phyloP scores from a whole-genome alignment of 2,888 invertebrate genomes.

The Apodemia zela region DNA sequence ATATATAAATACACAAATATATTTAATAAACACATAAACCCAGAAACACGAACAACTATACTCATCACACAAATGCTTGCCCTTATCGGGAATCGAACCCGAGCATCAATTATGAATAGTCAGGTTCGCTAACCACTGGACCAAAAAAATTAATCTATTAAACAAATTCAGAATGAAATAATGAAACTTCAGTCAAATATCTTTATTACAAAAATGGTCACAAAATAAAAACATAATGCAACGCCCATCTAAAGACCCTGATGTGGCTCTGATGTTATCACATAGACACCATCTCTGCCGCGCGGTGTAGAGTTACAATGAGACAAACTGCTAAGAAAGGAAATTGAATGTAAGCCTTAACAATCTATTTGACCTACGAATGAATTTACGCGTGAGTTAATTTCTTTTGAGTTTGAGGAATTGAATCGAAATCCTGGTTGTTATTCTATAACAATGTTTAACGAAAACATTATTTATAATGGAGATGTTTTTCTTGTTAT shows the following conservation, averaged over 20 bases:
- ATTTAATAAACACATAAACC: too few relatives aligned
- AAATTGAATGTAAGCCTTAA: slow-evolving; percentile 48
- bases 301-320: slow-evolving; percentile 60
- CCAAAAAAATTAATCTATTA: too few relatives aligned
- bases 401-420: slow-evolving; percentile 45
- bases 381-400: slow-evolving; percentile 64
- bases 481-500: slow-evolving; percentile 11
- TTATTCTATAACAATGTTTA: slow-evolving; percentile 15
- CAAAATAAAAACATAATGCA: slow-evolving; percentile 39
- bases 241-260: slow-evolving; percentile 27
- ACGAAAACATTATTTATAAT: slow-evolving; percentile 14
- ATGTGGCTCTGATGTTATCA: slow-evolving; percentile 51
- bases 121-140: too few relatives aligned
- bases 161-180: too few relatives aligned
- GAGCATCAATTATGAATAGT: too few relatives aligned
- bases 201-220: slow-evolving; percentile 39
- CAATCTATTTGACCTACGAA: slow-evolving; percentile 46
- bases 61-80: too few relatives aligned
- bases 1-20: too few relatives aligned
- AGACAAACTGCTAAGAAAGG: slow-evolving; percentile 48
- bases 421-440: slow-evolving; percentile 33
- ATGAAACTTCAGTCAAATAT: slow-evolving; percentile 26
- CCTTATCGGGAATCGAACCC: too few relatives aligned
- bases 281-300: slow-evolving; percentile 53
- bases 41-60: too few relatives aligned